These are phyloP conservation scores for Bombus superbus DNA, from an alignment of 1,140 invertebrate species.

Conservation along the genomic window DNA sequence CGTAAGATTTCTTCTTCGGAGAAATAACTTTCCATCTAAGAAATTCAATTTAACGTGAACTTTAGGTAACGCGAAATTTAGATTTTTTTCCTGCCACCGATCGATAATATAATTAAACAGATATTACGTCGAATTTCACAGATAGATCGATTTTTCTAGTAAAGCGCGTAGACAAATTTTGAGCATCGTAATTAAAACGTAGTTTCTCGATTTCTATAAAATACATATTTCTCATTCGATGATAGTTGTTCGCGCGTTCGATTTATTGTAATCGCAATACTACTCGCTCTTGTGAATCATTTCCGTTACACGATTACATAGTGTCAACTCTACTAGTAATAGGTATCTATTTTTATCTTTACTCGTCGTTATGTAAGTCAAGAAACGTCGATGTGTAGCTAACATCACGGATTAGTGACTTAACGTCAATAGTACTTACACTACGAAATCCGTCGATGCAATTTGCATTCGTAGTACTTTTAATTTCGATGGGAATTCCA, in stretches of 20 bases:
- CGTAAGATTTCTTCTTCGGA: no score
- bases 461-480: not conserved
- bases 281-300: not conserved
- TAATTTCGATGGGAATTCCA: not conserved
- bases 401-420: no score
- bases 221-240: not conserved
- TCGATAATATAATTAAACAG: not conserved
- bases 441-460: not conserved
- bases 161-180: no score
- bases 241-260: not conserved
- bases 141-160: no score
- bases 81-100: not conserved
- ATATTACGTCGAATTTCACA: no score
- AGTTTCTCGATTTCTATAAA: not conserved
- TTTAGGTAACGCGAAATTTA: not conserved
- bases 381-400: not conserved
- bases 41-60: not conserved
- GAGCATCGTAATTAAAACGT: not conserved
- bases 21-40: not conserved
- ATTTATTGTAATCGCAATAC: not conserved
- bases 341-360: no score
- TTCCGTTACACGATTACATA: no score
- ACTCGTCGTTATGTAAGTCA: not conserved
- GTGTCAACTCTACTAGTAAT: no score
- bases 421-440: not conserved